Conservation (phyloP, 2,888 invertebrate genomes). For the Tinea trinotella region DNA sequence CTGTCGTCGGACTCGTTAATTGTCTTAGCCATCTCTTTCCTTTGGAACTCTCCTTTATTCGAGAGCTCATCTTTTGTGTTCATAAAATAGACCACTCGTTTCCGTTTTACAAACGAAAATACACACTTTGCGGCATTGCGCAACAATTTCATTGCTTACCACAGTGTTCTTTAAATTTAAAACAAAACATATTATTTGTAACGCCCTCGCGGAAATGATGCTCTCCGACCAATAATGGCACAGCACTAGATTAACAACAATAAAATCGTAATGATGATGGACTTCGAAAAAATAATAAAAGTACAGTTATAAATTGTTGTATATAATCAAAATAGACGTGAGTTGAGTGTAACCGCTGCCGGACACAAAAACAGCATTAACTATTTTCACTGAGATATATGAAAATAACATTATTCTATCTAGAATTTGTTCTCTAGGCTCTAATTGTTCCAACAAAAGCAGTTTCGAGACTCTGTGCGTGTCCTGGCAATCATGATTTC, state of each 20-base stretch:
- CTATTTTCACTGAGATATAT: not conserved
- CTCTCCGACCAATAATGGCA: conserved; percentile 45
- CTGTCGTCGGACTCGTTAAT: conserved; percentile 63
- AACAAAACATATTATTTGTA: conserved; percentile 43
- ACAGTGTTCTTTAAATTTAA: conserved; percentile 43
- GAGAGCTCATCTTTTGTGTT: conserved; percentile 40
- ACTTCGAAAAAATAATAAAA: conserved; percentile 43
- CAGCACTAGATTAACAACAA: conserved; percentile 53
- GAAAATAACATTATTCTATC: not conserved
- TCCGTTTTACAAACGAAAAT: conserved; percentile 38
- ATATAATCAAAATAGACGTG: conserved; percentile 9
- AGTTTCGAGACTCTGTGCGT: conserved; percentile 43
- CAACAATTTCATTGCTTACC: conserved; percentile 40
- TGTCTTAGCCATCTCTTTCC: conserved; percentile 44
- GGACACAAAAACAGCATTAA: not conserved
- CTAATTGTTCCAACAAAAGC: conserved; percentile 28
- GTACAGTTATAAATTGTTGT: conserved; percentile 8
- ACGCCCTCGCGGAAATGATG: conserved; percentile 46
- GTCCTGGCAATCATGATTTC: conserved; percentile 51
- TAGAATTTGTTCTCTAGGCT: not conserved
- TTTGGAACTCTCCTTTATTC: conserved; percentile 40
- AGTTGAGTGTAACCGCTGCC: not conserved
- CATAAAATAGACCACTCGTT: conserved; percentile 45
- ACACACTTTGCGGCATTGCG: conserved; percentile 38
- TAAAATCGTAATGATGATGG: conserved; percentile 57